Evolutionary conservation across 2,888 invertebrate genomes (phyloP).

Genomic region (Synanthedon vespiformis): DNA sequence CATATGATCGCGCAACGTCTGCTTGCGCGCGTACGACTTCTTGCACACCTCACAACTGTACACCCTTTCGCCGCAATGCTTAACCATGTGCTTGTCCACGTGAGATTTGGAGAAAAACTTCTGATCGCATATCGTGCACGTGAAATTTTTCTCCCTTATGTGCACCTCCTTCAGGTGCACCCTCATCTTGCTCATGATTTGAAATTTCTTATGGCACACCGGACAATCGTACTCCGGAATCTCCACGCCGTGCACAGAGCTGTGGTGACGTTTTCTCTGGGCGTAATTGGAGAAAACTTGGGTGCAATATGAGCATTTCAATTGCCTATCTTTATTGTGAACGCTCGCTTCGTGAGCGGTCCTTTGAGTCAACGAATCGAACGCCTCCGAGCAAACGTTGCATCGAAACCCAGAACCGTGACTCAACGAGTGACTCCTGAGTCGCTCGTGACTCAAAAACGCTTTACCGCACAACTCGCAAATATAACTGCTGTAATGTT

Average conservation of each 20-base stretch:
- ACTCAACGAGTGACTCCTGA: conserved; percentile 36
- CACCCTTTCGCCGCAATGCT: conserved; percentile 55
- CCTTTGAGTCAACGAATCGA: conserved; percentile 35
- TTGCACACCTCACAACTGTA: conserved; percentile 59
- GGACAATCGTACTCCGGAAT: conserved; percentile 36
- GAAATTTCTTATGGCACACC: conserved; percentile 39
- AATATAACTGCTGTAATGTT: conserved; percentile 44
- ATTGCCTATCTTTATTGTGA: conserved; percentile 31
- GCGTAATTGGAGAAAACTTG: conserved; percentile 41
- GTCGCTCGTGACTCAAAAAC: conserved; percentile 41
- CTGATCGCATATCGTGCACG: conserved; percentile 58
- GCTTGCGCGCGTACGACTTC: conserved; percentile 56
- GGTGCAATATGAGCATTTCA: conserved; percentile 42
- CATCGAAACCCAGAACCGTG: conserved; percentile 44
- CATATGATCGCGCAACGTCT: conserved; percentile 49
- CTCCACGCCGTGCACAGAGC: conserved; percentile 26
- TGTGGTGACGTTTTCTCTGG: conserved; percentile 39
- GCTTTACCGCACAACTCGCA: conserved; percentile 56
- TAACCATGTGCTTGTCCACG: conserved; percentile 63
- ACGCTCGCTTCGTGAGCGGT: conserved; percentile 32
- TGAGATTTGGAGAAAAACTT: conserved; percentile 63
- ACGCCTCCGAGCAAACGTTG: conserved; percentile 30
- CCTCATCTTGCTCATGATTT: conserved; percentile 40
- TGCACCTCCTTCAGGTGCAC: conserved; percentile 55
- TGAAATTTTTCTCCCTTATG: conserved; percentile 48